phyloP scores from a whole-genome alignment of 2,797 vertebrate genomes.

The Pagetopsis macropterus region DNA sequence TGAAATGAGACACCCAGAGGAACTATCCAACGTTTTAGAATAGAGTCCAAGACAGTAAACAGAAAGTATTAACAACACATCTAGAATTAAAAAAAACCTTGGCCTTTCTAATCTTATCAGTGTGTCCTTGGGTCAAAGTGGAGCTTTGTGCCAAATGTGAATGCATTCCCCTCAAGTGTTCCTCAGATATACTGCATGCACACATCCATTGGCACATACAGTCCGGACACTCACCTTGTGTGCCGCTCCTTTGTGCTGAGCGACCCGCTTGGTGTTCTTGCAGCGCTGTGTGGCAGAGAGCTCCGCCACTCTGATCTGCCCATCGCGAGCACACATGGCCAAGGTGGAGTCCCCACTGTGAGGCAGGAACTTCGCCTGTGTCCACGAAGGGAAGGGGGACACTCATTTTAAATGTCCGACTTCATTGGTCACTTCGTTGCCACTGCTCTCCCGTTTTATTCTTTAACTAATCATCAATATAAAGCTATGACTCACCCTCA shows the following conservation, averaged over 20 bases:
- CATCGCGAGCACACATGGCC: slow-evolving; percentile 96
- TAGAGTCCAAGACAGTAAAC: too few species aligned
- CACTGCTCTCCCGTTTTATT: too few species aligned
- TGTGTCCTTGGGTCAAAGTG: neutral
- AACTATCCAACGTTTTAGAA: too few species aligned
- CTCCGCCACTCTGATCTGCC: slow-evolving; percentile 95
- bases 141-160: neutral
- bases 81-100: too few species aligned
- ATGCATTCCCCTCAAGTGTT: neutral
- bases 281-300: slow-evolving; percentile 96
- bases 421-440: too few species aligned
- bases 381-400: slow-evolving; percentile 6
- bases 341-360: slow-evolving; percentile 97
- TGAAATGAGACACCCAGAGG: too few species aligned
- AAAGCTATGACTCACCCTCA: neutral
- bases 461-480: too few species aligned
- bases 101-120: too few species aligned
- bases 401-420: neutral
- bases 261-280: slow-evolving; percentile 95
- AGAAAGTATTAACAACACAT: too few species aligned
- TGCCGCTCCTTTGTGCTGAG: slow-evolving; percentile 95
- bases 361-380: slow-evolving; percentile 95
- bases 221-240: slow-evolving; percentile 86
- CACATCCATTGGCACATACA: neutral
- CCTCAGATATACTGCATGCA: neutral